phyloP scores from a whole-genome alignment of 2,113 vertebrate species.

The Diadophis punctatus region DNA sequence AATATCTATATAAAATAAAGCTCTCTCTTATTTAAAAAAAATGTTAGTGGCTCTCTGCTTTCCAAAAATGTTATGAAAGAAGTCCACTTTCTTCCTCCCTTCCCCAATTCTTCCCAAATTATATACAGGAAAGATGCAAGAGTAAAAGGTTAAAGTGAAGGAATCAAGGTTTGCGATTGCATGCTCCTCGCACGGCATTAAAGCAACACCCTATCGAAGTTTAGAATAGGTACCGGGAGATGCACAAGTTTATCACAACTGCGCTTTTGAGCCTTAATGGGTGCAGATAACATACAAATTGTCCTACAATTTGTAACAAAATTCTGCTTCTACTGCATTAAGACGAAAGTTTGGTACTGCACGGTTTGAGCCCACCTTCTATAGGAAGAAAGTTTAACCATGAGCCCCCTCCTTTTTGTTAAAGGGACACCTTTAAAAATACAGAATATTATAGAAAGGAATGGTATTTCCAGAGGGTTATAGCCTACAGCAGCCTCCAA shows the following conservation, averaged over 20 bases:
- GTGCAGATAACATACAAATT: neutral
- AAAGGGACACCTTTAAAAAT: neutral
- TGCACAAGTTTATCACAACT: neutral
- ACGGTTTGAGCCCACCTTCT: neutral
- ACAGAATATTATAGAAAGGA: neutral
- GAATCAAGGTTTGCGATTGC: neutral
- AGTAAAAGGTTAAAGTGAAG: neutral
- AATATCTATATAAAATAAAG: conserved; percentile 29
- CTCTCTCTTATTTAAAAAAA: conserved; percentile 1
- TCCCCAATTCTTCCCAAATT: neutral
- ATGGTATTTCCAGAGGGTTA: neutral
- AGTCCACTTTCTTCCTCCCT: neutral
- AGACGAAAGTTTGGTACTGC: neutral
- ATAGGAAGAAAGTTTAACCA: neutral
- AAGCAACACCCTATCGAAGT: neutral
- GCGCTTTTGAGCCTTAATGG: neutral
- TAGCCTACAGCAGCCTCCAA: neutral
- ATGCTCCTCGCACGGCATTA: conserved; percentile 3
- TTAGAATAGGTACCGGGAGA: neutral
- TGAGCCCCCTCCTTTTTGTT: too few species aligned
- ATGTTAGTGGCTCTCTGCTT: neutral
- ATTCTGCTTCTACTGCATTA: neutral
- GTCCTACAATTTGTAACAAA: neutral
- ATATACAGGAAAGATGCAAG: conserved; percentile 14
- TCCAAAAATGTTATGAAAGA: neutral